Conservation (phyloP, 92 coral and sea anemone species). For the Siderastrea radians region DNA sequence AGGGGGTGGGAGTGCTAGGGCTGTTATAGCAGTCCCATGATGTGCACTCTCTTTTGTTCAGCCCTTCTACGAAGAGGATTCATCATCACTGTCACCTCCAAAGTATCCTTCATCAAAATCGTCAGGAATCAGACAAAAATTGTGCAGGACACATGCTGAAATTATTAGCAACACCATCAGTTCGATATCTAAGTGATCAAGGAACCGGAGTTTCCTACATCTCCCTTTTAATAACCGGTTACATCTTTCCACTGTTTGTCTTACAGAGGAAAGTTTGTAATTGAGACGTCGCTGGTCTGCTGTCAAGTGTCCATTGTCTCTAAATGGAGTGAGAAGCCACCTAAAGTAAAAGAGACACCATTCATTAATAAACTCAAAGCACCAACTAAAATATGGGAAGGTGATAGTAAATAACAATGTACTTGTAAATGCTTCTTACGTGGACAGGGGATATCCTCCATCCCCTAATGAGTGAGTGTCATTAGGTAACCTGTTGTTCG, state of each 20-base stretch:
- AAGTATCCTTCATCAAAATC: constrained; percentile 13
- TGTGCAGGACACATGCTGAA: background rate
- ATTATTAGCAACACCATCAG: background rate
- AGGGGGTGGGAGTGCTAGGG: too few species aligned
- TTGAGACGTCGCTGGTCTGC: constrained; percentile 1
- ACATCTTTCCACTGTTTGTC: constrained; percentile 17
- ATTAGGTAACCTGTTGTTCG: background rate
- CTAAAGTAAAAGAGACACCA: background rate
- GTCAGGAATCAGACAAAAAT: background rate
- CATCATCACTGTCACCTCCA: background rate
- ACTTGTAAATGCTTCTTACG: background rate
- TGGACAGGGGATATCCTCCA: constrained; percentile 10
- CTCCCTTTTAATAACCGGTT: background rate
- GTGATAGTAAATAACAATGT: too few species aligned
- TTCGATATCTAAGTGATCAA: constrained; percentile 7
- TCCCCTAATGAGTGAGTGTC: background rate
- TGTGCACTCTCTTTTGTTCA: constrained; percentile 4
- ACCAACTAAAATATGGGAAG: too few species aligned
- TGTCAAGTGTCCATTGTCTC: constrained; percentile 2
- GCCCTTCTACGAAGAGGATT: background rate
- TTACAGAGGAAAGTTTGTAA: constrained; percentile 18
- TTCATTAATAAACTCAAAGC: background rate
- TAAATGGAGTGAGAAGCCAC: constrained; percentile 6
- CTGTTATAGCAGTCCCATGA: background rate
- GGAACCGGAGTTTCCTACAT: constrained; percentile 1